Evolutionary conservation across 2,888 invertebrate genomes (phyloP).

Genomic region (Sesia apiformis): DNA sequence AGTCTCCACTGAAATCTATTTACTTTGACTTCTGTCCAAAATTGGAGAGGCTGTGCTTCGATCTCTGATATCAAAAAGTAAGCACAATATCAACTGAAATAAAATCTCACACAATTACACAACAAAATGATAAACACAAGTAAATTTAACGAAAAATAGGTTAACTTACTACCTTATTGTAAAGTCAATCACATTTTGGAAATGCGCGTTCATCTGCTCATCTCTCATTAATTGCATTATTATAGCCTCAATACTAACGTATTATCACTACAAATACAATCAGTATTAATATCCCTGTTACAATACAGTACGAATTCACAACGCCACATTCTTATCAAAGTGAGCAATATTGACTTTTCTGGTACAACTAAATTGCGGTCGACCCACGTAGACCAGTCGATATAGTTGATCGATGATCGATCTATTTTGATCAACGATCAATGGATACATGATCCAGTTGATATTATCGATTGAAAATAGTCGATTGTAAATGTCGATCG

Average conservation of each 20-base stretch:
- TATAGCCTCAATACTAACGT: constrained; percentile 4
- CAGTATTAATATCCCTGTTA: neutral
- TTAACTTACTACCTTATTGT: neutral
- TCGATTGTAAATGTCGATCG: too few relatives aligned
- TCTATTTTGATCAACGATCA: too few relatives aligned
- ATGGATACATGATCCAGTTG: too few relatives aligned
- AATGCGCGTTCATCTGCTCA: constrained; percentile 3
- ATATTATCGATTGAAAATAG: too few relatives aligned
- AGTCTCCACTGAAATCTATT: too few relatives aligned
- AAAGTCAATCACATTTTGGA: constrained; percentile 7
- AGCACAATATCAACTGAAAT: constrained; percentile 12
- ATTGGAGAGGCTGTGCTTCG: constrained; percentile 2
- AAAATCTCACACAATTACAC: constrained; percentile 11
- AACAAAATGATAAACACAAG: constrained; percentile 8
- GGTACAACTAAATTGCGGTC: too few relatives aligned
- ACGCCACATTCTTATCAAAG: too few relatives aligned
- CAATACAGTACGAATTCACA: neutral
- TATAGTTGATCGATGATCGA: too few relatives aligned
- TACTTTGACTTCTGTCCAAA: too few relatives aligned
- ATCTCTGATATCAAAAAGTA: constrained; percentile 6
- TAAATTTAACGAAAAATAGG: neutral
- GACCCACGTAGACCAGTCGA: too few relatives aligned
- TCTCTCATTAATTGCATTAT: constrained; percentile 1
- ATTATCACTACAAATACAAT: too few relatives aligned
- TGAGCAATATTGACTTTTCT: too few relatives aligned